These are phyloP conservation scores for Ginglymostoma cirratum DNA, from an alignment of 2,113 vertebrate species.

Conservation along the genomic window DNA sequence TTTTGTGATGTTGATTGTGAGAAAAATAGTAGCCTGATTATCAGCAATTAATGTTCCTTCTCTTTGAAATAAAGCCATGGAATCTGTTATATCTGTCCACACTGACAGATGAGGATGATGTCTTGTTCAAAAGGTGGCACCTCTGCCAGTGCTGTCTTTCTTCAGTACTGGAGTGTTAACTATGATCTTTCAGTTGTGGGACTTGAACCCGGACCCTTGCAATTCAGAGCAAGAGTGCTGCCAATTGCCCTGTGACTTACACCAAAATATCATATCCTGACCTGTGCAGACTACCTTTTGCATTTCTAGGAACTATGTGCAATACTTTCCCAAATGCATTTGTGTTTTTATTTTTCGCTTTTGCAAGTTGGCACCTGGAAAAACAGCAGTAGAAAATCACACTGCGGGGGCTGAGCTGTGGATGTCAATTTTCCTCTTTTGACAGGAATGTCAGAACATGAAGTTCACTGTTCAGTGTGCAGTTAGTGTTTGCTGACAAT, in stretches of 20 bases:
- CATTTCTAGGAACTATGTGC: neutral
- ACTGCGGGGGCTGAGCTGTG: neutral
- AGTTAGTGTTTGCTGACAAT: neutral
- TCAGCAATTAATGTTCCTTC: no score
- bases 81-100: no score
- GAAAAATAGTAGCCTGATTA: no score
- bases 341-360: neutral
- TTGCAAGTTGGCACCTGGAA: neutral
- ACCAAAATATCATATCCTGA: neutral
- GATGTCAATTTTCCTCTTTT: neutral
- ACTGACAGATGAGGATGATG: no score
- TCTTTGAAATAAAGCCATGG: no score
- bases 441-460: neutral
- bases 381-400: neutral
- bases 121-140: no score
- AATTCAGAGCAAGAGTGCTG: neutral
- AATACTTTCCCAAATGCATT: neutral
- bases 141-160: no score
- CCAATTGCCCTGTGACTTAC: no score
- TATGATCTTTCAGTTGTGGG: no score
- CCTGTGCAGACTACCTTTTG: neutral
- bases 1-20: no score
- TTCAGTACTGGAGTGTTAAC: no score
- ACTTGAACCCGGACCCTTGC: no score
- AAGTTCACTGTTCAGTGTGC: neutral